Conservation (phyloP, 2,113 vertebrate genomes). For the Larimichthys crocea region DNA sequence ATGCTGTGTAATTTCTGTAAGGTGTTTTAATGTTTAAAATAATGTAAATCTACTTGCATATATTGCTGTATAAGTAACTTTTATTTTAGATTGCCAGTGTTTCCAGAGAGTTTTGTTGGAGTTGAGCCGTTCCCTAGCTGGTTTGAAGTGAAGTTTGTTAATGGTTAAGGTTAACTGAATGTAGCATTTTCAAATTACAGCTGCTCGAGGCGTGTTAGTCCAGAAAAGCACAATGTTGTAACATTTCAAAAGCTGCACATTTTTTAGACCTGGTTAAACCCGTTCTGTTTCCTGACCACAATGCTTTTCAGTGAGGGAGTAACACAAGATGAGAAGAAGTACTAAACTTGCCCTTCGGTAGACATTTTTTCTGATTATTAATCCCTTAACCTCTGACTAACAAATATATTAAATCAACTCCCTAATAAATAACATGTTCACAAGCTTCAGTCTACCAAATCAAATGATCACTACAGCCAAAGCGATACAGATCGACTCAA, state of each 20-base stretch:
- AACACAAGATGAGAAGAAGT: conserved; percentile 11
- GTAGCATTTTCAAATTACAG: conserved; percentile 69
- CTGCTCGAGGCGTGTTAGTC: conserved; percentile 45
- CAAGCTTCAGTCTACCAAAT: conserved; percentile 52
- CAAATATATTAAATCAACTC: conserved; percentile 13
- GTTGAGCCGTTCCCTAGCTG: conserved; percentile 43
- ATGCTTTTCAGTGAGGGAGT: background rate
- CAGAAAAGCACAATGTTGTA: conserved; percentile 70
- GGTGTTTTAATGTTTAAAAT: conserved; percentile 73
- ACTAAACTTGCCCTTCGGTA: conserved; percentile 8
- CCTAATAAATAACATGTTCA: conserved; percentile 25
- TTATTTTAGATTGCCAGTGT: conserved; percentile 60
- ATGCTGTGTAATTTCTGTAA: conserved; percentile 66
- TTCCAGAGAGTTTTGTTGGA: conserved; percentile 42
- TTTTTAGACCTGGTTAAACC: conserved; percentile 40
- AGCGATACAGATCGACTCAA: conserved; percentile 48
- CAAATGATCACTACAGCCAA: conserved; percentile 58
- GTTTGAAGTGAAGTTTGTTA: conserved; percentile 54
- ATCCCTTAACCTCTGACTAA: conserved; percentile 28
- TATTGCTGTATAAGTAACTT: conserved; percentile 65
- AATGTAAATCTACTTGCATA: conserved; percentile 63
- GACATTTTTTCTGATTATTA: background rate
- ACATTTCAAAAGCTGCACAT: conserved; percentile 62
- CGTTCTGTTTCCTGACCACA: conserved; percentile 38
- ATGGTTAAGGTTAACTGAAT: conserved; percentile 74